Conservation (phyloP, 1,140 invertebrate species). For the Zaprionus nigranus region DNA sequence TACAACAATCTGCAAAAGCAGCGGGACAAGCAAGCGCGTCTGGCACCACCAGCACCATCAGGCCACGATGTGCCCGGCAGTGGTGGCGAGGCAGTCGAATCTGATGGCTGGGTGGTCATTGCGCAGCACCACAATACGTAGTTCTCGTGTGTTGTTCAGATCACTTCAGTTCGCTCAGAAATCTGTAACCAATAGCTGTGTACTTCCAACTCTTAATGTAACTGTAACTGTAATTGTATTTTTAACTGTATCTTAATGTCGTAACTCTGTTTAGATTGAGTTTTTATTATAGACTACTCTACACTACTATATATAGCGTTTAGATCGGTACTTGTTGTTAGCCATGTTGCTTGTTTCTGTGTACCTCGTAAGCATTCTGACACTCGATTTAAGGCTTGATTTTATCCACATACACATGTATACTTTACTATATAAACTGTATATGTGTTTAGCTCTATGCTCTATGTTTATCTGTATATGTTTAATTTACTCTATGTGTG, state of each 20-base stretch:
- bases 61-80: conserved; percentile 9
- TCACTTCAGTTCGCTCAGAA: not conserved
- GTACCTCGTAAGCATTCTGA: conserved; percentile 34
- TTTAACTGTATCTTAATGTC: conserved; percentile 4
- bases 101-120: conserved; percentile 70
- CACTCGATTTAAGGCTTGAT: conserved; percentile 39
- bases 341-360: conserved; percentile 42
- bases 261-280: conserved; percentile 17
- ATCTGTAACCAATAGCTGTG: conserved; percentile 37
- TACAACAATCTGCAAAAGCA: conserved; percentile 76
- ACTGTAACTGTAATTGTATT: conserved; percentile 17
- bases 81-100: conserved; percentile 45
- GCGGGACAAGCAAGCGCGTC: conserved; percentile 46
- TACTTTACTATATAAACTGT: conserved; percentile 7
- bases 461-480: conserved; percentile 14
- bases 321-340: conserved; percentile 26
- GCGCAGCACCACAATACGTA: conserved; percentile 56
- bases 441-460: conserved; percentile 2
- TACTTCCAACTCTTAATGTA: conserved; percentile 40
- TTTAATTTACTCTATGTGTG: conserved; percentile 19
- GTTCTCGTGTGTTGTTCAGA: not conserved
- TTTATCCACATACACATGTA: conserved; percentile 10
- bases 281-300: conserved; percentile 8
- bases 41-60: conserved; percentile 6
- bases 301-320: not conserved